A percentile compares a stretch with the other conserved stretches of the same genome.
phyloP scores from a whole-genome alignment of 2,113 vertebrate genomes.

The Cynoglossus semilaevis region DNA sequence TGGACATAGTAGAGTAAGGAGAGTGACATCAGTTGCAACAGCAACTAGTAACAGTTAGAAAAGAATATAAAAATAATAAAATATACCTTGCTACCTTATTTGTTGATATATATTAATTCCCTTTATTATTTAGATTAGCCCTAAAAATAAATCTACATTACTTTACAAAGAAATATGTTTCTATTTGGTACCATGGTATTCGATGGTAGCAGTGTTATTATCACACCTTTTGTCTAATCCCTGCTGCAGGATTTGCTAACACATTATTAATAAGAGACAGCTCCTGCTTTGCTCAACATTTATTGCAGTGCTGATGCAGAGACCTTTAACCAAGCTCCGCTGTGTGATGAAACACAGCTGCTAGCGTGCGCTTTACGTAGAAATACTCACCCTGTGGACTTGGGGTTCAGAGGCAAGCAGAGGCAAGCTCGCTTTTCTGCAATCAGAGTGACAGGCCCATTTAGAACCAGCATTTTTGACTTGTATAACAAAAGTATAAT shows the following conservation, averaged over 20 bases:
- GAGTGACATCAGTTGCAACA: too few species aligned
- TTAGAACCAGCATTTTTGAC: not conserved
- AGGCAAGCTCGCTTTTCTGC: slow-evolving; percentile 78
- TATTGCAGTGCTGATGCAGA: not conserved
- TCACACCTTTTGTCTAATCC: not conserved
- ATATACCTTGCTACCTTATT: too few species aligned
- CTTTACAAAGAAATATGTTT: too few species aligned
- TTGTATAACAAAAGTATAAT: not conserved
- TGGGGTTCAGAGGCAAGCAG: slow-evolving; percentile 76
- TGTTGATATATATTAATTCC: too few species aligned
- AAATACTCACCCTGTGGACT: slow-evolving; percentile 73
- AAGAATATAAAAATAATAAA: too few species aligned
- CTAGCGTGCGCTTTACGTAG: not conserved
- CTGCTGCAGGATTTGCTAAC: not conserved
- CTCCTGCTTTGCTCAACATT: not conserved
- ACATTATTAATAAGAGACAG: not conserved
- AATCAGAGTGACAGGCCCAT: slow-evolving; percentile 48
- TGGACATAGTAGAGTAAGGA: too few species aligned
- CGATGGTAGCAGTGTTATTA: too few species aligned
- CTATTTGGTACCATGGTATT: too few species aligned
- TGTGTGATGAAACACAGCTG: not conserved
- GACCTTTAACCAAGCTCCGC: not conserved
- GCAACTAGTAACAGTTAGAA: too few species aligned
- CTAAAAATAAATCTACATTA: too few species aligned
- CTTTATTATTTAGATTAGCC: too few species aligned